Conservation (phyloP, 2,797 vertebrate species). For the Cyprinella venusta region DNA sequence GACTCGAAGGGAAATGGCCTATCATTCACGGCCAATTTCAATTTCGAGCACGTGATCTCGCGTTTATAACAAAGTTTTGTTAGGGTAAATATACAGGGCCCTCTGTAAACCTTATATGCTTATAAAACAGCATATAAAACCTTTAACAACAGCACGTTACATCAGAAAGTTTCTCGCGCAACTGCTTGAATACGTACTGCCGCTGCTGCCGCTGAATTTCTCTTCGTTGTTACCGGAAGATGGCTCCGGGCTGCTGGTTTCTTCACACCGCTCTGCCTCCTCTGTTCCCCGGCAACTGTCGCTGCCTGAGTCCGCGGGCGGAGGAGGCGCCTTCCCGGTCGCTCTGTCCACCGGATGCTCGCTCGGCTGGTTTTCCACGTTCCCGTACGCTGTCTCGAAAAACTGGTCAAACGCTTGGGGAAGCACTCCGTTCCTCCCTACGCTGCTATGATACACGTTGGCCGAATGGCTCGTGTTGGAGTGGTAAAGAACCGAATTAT, state of each 20-base stretch:
- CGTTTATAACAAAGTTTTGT: conserved; percentile 99
- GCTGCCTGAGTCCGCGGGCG: conserved; percentile 79
- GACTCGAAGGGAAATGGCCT: conserved; percentile 76
- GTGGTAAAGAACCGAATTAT: conserved; percentile 84
- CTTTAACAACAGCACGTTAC: conserved; percentile 93
- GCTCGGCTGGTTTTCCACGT: conserved; percentile 79
- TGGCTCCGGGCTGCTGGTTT: conserved; percentile 94
- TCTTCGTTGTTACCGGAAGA: conserved; percentile 96
- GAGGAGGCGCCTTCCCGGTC: conserved; percentile 80
- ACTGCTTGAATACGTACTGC: conserved; percentile 92
- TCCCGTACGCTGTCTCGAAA: conserved; percentile 94
- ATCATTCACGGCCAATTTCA: conserved; percentile 99
- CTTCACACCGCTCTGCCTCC: conserved; percentile 85
- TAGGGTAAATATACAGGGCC: conserved; percentile 94
- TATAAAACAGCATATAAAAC: conserved; percentile 99
- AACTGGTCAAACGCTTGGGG: conserved; percentile 99
- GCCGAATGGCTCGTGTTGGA: conserved; percentile 84
- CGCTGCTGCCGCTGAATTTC: conserved; percentile 86
- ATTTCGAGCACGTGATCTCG: conserved; percentile 97
- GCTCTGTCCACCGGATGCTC: conserved; percentile 86
- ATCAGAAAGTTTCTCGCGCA: conserved; percentile 88
- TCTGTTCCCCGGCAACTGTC: conserved; percentile 83
- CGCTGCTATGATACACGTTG: conserved; percentile 87
- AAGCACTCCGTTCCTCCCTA: conserved; percentile 94
- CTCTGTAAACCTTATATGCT: conserved; percentile 99